Conservation (phyloP, 2,888 invertebrate species). For the Auanema sp. region DNA sequence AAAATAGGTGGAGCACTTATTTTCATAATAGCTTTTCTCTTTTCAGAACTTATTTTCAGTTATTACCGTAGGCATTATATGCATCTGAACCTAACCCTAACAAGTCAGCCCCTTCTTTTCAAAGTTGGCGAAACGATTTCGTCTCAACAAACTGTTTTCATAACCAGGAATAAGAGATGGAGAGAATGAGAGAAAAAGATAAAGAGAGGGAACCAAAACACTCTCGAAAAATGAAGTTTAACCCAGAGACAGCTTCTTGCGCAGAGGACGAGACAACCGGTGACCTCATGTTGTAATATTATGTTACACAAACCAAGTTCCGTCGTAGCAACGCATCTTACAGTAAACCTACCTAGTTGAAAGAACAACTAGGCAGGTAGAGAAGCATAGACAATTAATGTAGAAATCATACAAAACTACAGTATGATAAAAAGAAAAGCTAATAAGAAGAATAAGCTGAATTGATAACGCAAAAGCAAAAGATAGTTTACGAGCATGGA, state of each 20-base stretch:
- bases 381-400: neutral
- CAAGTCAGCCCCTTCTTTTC: no score
- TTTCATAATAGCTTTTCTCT: no score
- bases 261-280: neutral
- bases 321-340: no score
- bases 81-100: no score
- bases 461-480: no score
- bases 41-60: no score
- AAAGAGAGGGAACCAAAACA: neutral
- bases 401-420: conserved; percentile 5
- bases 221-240: conserved; percentile 2
- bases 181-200: neutral
- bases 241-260: conserved; percentile 3
- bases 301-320: conserved; percentile 26
- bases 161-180: neutral
- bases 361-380: no score
- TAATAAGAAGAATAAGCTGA: neutral
- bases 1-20: no score
- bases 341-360: no score
- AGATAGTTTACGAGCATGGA: neutral
- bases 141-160: no score
- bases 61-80: no score
- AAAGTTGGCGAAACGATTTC: no score
- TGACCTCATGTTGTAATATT: conserved; percentile 30
- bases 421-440: neutral